These are phyloP conservation scores for Pogona vitticeps DNA, from an alignment of 2,113 vertebrate species.

Conservation along the genomic window DNA sequence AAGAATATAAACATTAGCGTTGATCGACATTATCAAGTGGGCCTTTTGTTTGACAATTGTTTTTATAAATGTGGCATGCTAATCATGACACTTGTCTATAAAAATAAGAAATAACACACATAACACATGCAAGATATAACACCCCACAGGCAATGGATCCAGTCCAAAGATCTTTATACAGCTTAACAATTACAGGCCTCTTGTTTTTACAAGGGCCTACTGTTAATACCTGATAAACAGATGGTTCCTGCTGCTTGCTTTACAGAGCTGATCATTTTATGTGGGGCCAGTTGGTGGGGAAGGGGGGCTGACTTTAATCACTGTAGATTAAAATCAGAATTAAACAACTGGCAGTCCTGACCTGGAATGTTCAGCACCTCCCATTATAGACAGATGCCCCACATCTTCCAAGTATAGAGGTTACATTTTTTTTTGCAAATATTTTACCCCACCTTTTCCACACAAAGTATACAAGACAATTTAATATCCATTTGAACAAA, in stretches of 20 bases:
- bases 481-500: neutral
- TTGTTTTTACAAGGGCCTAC: neutral
- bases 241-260: neutral
- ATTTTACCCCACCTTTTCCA: neutral
- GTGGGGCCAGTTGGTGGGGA: neutral
- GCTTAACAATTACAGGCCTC: neutral
- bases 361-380: neutral
- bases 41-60: slow-evolving; percentile 25
- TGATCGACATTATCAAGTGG: neutral
- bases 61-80: slow-evolving; percentile 1
- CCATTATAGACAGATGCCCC: neutral
- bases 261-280: neutral
- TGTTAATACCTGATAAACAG: neutral
- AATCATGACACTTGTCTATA: slow-evolving; percentile 19
- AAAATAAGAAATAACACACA: neutral
- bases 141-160: neutral
- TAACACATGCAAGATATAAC: neutral
- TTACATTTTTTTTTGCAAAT: neutral
- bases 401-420: neutral
- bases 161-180: neutral
- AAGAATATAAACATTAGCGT: too few species aligned
- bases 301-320: neutral
- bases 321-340: neutral
- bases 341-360: neutral
- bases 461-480: neutral